These are phyloP conservation scores for Columbina picui DNA, from an alignment of 2,113 vertebrate species.

Conservation along the genomic window DNA sequence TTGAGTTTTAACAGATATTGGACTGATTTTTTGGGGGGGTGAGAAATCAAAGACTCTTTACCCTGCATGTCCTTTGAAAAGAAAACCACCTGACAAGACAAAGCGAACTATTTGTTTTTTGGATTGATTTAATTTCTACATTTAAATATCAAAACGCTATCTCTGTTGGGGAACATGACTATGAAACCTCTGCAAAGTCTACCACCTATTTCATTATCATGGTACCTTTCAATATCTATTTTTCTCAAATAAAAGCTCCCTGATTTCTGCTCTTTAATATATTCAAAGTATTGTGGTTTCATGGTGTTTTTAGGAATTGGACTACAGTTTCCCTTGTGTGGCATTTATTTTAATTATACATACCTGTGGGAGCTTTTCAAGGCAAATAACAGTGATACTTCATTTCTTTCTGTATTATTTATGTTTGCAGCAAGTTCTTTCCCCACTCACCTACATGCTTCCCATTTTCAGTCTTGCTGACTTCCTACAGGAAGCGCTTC, in stretches of 20 bases:
- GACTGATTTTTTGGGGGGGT: background rate
- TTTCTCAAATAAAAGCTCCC: background rate
- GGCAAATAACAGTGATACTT: background rate
- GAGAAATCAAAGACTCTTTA: background rate
- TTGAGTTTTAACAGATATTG: background rate
- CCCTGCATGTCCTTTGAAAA: background rate
- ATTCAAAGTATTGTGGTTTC: background rate
- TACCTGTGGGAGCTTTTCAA: background rate
- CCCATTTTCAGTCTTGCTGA: fast-evolving
- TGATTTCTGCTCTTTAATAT: background rate
- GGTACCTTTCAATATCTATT: background rate
- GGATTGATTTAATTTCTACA: background rate
- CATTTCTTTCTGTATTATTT: background rate
- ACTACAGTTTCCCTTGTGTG: background rate
- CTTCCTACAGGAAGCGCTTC: background rate
- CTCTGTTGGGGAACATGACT: background rate
- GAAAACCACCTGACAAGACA: background rate
- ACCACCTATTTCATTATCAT: background rate
- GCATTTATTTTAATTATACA: background rate
- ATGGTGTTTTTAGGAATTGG: background rate
- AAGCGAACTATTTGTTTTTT: background rate
- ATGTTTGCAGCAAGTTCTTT: background rate
- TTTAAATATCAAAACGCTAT: background rate
- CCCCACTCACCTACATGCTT: background rate
- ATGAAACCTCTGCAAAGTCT: background rate